Evolutionary conservation across 2,888 invertebrate species (phyloP).

Genomic region (Agonum fuliginosum): DNA sequence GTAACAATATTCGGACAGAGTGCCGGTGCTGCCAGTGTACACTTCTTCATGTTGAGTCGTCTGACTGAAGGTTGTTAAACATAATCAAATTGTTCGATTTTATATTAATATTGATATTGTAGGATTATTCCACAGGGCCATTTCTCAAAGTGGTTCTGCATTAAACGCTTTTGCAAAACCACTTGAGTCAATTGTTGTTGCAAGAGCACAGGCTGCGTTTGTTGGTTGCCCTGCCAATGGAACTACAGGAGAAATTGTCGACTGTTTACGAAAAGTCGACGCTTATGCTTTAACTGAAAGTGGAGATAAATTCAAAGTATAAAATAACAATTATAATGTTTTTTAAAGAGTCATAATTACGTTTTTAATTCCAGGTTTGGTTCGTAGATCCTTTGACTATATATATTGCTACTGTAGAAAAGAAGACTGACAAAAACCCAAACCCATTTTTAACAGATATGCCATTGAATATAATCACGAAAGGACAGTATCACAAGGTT

Average conservation of each 20-base stretch:
- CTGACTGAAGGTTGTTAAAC: conserved; percentile 68
- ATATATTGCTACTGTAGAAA: conserved; percentile 73
- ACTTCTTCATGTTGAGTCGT: conserved; percentile 73
- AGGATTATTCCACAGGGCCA: conserved; percentile 73
- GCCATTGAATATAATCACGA: conserved; percentile 70
- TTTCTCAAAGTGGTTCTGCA: conserved; percentile 74
- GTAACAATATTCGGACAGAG: conserved; percentile 75
- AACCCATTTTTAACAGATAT: conserved; percentile 73
- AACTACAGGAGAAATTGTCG: conserved; percentile 69
- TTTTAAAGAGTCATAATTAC: neutral
- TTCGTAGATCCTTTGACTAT: conserved; percentile 73
- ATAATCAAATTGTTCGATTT: neutral
- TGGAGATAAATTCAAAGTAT: conserved; percentile 73
- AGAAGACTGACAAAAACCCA: conserved; percentile 66
- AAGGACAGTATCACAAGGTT: conserved; percentile 71
- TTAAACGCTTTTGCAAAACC: conserved; percentile 71
- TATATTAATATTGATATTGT: conserved; percentile 59
- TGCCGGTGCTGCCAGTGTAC: conserved; percentile 73
- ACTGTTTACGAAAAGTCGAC: conserved; percentile 71
- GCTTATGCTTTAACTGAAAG: conserved; percentile 70
- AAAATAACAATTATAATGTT: neutral
- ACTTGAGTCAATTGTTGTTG: conserved; percentile 64
- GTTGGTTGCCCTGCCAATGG: conserved; percentile 70
- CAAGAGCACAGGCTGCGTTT: conserved; percentile 70
- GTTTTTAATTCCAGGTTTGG: conserved; percentile 70